Conservation (phyloP, 1,140 invertebrate species). For the Ceratina calcarata region DNA sequence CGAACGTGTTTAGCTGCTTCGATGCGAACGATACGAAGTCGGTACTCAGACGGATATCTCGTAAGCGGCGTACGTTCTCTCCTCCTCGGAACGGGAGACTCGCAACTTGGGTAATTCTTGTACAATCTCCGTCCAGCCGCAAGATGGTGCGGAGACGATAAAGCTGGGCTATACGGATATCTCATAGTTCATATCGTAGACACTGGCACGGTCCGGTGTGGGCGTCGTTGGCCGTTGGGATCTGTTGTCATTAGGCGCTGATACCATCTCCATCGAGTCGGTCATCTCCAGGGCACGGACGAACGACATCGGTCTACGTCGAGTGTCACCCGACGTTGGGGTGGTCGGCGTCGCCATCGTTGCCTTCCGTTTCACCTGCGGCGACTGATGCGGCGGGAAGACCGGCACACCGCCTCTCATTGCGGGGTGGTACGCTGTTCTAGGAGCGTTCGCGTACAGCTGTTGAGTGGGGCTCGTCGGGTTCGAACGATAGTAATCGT, state of each 20-base stretch:
- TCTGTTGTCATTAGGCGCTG: conserved; percentile 71
- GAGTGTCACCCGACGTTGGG: conserved; percentile 77
- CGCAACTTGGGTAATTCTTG: conserved; percentile 59
- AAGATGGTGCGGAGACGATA: conserved; percentile 71
- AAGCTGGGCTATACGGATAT: conserved; percentile 89
- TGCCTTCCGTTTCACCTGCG: conserved; percentile 84
- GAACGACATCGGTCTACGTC: conserved; percentile 93
- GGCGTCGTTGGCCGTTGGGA: conserved; percentile 81
- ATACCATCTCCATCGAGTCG: conserved; percentile 88
- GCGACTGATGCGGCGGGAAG: conserved; percentile 83
- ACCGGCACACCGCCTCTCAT: conserved; percentile 85
- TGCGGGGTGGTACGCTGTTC: conserved; percentile 82
- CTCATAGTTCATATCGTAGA: conserved; percentile 98
- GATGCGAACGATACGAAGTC: conserved; percentile 9
- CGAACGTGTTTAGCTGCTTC: conserved; percentile 36
- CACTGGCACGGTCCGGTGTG: conserved; percentile 91
- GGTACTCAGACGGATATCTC: conserved; percentile 64
- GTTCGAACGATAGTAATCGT: conserved; percentile 85
- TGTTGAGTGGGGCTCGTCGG: conserved; percentile 89
- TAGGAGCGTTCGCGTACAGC: conserved; percentile 70
- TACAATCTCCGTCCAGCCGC: conserved; percentile 73
- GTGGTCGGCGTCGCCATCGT: conserved; percentile 77
- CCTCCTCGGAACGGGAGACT: conserved; percentile 55
- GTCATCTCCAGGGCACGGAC: conserved; percentile 95
- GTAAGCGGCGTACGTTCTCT: conserved; percentile 55